phyloP scores from a whole-genome alignment of 1,140 invertebrate species.

The Lasaia peninsularis region DNA sequence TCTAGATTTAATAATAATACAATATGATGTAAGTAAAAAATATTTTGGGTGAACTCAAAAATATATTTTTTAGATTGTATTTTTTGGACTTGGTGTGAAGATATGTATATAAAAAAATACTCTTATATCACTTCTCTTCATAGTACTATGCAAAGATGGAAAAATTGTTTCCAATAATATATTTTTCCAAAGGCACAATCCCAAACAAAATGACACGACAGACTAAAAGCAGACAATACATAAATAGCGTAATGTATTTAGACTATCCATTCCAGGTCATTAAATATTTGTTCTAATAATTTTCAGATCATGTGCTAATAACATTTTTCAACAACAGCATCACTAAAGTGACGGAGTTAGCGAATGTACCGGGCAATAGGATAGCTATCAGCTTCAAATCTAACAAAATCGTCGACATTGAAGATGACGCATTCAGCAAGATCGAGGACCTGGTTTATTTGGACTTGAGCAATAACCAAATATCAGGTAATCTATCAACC shows the following conservation, averaged over 20 bases:
- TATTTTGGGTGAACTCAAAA: no score
- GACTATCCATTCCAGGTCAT: neutral
- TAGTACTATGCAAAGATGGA: no score
- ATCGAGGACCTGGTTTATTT: conserved; percentile 81
- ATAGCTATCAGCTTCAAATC: conserved; percentile 61
- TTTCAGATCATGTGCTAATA: conserved; percentile 61
- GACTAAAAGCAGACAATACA: neutral
- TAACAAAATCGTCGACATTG: conserved; percentile 79
- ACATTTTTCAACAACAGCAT: conserved; percentile 70
- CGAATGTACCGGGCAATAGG: conserved; percentile 42
- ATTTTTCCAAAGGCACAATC: no score
- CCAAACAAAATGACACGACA: no score
- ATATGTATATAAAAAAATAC: no score
- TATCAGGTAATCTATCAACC: conserved; percentile 74
- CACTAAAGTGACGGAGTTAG: conserved; percentile 51
- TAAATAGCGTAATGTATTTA: neutral
- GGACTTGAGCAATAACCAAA: conserved; percentile 84
- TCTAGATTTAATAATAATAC: no score
- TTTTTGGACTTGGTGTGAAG: no score
- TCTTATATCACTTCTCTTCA: neutral
- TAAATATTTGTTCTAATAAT: neutral
- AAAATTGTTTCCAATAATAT: no score
- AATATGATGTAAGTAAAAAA: no score
- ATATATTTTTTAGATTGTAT: no score
- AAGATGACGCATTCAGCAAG: conserved; percentile 80